phyloP scores from a whole-genome alignment of 2,888 invertebrate species.

The Dynastes grantii region DNA sequence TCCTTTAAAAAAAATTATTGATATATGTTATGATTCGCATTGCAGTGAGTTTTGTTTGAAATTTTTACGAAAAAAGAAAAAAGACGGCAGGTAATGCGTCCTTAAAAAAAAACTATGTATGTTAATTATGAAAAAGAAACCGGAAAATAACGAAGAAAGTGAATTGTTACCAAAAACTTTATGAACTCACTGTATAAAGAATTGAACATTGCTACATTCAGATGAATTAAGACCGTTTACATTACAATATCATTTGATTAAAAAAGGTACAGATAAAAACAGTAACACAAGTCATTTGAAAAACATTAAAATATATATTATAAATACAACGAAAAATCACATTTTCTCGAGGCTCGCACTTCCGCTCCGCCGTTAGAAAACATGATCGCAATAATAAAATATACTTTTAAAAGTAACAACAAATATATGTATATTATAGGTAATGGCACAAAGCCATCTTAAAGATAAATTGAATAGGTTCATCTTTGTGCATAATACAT shows the following conservation, averaged over 20 bases:
- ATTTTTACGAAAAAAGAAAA: no score
- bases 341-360: conserved; percentile 16
- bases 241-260: conserved; percentile 46
- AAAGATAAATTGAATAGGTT: conserved; percentile 44
- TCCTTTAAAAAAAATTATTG: no score
- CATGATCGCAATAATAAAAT: conserved; percentile 48
- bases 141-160: no score
- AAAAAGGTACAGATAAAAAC: conserved; percentile 47
- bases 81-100: no score
- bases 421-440: conserved; percentile 47
- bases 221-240: conserved; percentile 51
- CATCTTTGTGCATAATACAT: conserved; percentile 50
- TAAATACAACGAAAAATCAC: conserved; percentile 48
- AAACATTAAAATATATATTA: conserved; percentile 49
- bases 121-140: no score
- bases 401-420: conserved; percentile 50
- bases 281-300: conserved; percentile 48
- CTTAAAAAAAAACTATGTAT: no score
- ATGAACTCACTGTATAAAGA: neutral
- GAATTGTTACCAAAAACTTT: no score
- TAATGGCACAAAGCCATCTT: conserved; percentile 28
- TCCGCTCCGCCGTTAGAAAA: conserved; percentile 21
- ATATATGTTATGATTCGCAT: no score
- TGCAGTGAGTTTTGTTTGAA: no score
- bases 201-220: conserved; percentile 2